phyloP scores from a whole-genome alignment of 2,113 vertebrate species.

The Alaudala cheleensis region DNA sequence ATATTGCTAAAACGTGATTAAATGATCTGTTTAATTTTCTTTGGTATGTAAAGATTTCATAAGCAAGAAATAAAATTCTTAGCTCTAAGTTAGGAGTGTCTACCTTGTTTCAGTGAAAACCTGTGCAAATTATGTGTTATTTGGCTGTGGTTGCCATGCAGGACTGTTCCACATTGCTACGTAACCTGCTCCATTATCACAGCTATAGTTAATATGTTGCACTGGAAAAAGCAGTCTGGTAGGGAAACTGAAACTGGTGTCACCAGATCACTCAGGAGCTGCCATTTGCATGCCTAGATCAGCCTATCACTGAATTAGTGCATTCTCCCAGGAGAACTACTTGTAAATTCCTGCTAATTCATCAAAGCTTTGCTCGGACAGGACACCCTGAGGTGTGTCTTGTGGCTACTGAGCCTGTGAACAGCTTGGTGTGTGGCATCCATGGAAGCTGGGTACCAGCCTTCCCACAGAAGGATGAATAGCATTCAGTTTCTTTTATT shows the following conservation, averaged over 20 bases:
- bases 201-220: not conserved
- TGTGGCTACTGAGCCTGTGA: rapidly evolving
- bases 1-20: not conserved
- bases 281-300: not conserved
- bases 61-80: not conserved
- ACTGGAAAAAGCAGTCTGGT: not conserved
- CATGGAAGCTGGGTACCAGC: not conserved
- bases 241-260: not conserved
- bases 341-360: not conserved
- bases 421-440: not conserved
- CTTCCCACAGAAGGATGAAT: not conserved
- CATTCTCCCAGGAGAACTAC: not conserved
- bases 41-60: not conserved
- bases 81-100: not conserved
- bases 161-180: not conserved
- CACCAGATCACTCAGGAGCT: not conserved
- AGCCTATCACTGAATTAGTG: not conserved
- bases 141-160: rapidly evolving
- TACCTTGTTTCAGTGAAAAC: not conserved
- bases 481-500: not conserved
- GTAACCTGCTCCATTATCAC: not conserved
- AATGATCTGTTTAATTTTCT: not conserved
- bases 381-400: not conserved
- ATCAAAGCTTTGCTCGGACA: not conserved
- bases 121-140: not conserved